Conservation (phyloP, 2,113 vertebrate species). For the Odocoileus virginianus region DNA sequence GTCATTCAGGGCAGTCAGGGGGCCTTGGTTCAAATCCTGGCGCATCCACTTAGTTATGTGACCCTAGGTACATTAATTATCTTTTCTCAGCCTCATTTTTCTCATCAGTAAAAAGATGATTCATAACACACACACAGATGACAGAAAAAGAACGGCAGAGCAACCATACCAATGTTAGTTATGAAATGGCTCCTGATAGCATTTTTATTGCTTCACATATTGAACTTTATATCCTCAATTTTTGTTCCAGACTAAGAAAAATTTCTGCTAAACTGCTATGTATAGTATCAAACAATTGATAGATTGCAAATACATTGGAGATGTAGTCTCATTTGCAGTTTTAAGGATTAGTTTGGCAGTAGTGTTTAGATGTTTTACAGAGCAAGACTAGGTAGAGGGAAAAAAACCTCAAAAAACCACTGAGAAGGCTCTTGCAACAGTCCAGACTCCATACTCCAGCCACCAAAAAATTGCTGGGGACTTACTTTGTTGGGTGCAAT, state of each 20-base stretch:
- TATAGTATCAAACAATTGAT: background rate
- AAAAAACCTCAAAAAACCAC: background rate
- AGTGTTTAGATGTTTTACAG: background rate
- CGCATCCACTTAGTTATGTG: background rate
- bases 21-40: background rate
- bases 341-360: background rate
- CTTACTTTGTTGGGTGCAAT: background rate
- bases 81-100: background rate
- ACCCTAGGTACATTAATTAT: background rate
- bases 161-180: background rate
- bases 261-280: background rate
- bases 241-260: background rate
- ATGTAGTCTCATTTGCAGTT: background rate
- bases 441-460: rapidly evolving
- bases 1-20: background rate
- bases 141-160: background rate
- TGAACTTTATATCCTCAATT: background rate
- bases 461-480: background rate
- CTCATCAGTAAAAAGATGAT: background rate
- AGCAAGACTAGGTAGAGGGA: background rate
- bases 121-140: background rate
- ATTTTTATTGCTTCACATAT: background rate
- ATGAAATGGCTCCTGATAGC: background rate
- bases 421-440: background rate
- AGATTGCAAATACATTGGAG: background rate